These are phyloP conservation scores for Phoxinus dragarum DNA, from an alignment of 2,797 vertebrate genomes.

Conservation along the genomic window DNA sequence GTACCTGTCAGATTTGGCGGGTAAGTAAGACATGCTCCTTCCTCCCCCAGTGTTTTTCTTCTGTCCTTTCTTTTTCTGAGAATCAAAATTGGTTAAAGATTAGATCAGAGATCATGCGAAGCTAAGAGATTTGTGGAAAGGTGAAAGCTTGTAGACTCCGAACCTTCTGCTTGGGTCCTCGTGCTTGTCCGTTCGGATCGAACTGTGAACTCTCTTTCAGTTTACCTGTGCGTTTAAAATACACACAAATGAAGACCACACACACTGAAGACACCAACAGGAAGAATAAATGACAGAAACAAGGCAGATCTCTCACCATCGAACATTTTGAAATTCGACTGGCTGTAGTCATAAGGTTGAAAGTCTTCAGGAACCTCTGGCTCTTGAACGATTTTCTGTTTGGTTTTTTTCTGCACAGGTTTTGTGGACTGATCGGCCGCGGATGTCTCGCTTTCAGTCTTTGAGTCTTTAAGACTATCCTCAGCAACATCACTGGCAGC, in stretches of 20 bases:
- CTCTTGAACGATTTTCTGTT: slow-evolving; percentile 63
- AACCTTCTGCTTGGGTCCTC: slow-evolving; percentile 73
- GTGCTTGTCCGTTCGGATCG: slow-evolving; percentile 84
- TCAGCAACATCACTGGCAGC: slow-evolving; percentile 71
- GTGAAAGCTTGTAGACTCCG: neutral
- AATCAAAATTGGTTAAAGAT: slow-evolving; percentile 25
- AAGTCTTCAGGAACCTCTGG: slow-evolving; percentile 75
- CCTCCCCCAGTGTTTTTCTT: slow-evolving; percentile 78
- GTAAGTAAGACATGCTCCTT: slow-evolving; percentile 90
- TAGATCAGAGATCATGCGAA: neutral
- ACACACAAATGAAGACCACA: neutral
- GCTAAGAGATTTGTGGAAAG: neutral
- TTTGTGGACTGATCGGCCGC: slow-evolving; percentile 4
- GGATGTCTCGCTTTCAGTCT: slow-evolving; percentile 61
- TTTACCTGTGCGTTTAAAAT: slow-evolving; percentile 66
- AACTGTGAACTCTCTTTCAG: slow-evolving; percentile 84
- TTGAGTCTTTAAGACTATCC: slow-evolving; percentile 77
- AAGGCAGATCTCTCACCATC: slow-evolving; percentile 78
- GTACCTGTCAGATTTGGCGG: slow-evolving; percentile 85
- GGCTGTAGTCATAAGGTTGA: slow-evolving; percentile 92
- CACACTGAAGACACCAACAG: neutral
- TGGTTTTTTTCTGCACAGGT: slow-evolving; percentile 74
- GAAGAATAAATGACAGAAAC: neutral
- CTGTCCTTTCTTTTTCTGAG: slow-evolving; percentile 74
- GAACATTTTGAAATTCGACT: slow-evolving; percentile 90